Conservation (phyloP, 2,113 vertebrate species). For the Hepsetus odoe region DNA sequence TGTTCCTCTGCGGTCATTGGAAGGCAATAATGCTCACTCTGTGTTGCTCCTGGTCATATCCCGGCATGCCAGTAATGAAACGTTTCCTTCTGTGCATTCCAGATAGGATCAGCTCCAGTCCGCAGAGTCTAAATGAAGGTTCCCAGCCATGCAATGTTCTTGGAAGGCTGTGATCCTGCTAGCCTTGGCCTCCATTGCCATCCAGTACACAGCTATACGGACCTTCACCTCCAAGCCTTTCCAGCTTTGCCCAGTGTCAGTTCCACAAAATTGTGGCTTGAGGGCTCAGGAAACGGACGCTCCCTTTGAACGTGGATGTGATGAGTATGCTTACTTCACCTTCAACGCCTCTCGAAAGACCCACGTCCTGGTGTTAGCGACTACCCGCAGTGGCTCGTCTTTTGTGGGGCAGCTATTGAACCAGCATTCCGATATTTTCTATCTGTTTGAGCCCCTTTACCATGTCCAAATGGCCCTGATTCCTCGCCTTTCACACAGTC, state of each 20-base stretch:
- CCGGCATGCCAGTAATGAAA: conserved; percentile 43
- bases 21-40: conserved; percentile 54
- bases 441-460: conserved; percentile 97
- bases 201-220: conserved; percentile 97
- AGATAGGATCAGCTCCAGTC: conserved; percentile 73
- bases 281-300: conserved; percentile 82
- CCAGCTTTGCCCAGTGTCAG: conserved; percentile 86
- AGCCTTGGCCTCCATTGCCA: conserved; percentile 94
- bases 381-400: conserved; percentile 93
- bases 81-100: conserved; percentile 60
- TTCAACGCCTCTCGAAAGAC: conserved; percentile 88
- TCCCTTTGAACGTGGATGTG: conserved; percentile 82
- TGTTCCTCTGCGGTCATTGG: conserved; percentile 43
- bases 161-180: conserved; percentile 98
- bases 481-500: conserved; percentile 87
- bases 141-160: conserved; percentile 98
- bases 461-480: conserved; percentile 92
- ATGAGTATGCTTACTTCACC: conserved; percentile 84
- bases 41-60: conserved; percentile 42
- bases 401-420: conserved; percentile 97
- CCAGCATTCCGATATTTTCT: conserved; percentile 95
- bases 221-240: conserved; percentile 95
- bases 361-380: conserved; percentile 91
- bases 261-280: conserved; percentile 83
- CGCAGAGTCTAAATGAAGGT: conserved; percentile 84